Evolutionary conservation across 2,888 invertebrate genomes (phyloP).

Genomic region (Philaethria dido): DNA sequence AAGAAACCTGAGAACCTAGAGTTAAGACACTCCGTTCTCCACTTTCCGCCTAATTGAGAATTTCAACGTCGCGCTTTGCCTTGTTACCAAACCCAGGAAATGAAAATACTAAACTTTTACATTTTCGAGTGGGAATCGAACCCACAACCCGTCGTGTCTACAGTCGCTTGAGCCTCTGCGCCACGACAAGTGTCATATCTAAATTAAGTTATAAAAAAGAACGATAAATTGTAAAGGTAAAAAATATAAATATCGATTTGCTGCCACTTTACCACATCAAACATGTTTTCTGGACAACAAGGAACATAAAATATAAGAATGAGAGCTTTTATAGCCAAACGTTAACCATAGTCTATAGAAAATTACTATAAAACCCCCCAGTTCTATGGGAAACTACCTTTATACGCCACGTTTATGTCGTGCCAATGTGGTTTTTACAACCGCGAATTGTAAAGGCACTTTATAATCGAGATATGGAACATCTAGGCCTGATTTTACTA

Average conservation of each 20-base stretch:
- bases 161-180: too few relatives aligned
- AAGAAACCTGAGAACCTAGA: too few relatives aligned
- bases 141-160: too few relatives aligned
- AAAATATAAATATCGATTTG: not conserved
- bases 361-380: conserved; percentile 40
- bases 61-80: too few relatives aligned
- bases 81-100: too few relatives aligned
- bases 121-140: too few relatives aligned
- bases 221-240: too few relatives aligned
- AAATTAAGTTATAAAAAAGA: too few relatives aligned
- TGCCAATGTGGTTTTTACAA: conserved; percentile 58
- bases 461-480: conserved; percentile 47
- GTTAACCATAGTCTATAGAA: conserved; percentile 38
- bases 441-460: conserved; percentile 57
- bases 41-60: too few relatives aligned
- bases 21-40: too few relatives aligned
- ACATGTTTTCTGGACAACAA: not conserved
- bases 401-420: conserved; percentile 54
- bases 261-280: not conserved
- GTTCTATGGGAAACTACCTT: conserved; percentile 45
- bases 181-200: too few relatives aligned
- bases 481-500: conserved; percentile 4
- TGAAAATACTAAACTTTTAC: too few relatives aligned
- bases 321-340: conserved; percentile 28
- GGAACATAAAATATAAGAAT: conserved; percentile 5